Percentiles rank a stretch among this genome's conserved stretches.
Conservation (phyloP, 2,888 invertebrate species). For the Drepanosiphum platanoidis region DNA sequence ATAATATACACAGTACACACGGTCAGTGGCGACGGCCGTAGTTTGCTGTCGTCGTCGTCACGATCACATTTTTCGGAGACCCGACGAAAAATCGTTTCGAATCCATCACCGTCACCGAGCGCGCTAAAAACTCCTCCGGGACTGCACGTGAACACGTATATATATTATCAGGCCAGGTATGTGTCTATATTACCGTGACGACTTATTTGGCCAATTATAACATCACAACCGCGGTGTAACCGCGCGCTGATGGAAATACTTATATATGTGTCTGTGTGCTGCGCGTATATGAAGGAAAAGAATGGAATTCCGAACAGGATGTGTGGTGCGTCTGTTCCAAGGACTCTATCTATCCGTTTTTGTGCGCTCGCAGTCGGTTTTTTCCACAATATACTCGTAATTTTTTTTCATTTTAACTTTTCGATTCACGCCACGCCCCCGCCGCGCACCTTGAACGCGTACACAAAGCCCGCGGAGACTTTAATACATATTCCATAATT, state of each 20-base stretch:
- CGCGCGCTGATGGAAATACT: neutral
- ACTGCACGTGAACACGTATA: neutral
- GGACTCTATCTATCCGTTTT: slow-evolving; percentile 12
- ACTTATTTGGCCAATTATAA: slow-evolving; percentile 19
- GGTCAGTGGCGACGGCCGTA: neutral
- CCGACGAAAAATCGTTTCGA: slow-evolving; percentile 36
- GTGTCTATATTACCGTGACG: slow-evolving; percentile 15
- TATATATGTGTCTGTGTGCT: neutral
- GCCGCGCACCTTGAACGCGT: neutral
- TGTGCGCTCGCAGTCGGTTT: neutral
- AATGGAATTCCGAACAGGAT: slow-evolving; percentile 55
- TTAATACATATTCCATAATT: no score
- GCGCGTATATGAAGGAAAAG: neutral
- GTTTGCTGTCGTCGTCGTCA: slow-evolving; percentile 26
- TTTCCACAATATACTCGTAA: neutral
- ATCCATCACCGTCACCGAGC: slow-evolving; percentile 32
- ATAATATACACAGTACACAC: slow-evolving; percentile 40
- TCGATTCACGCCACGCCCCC: slow-evolving; percentile 36
- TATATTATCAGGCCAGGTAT: no score
- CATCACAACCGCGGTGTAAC: neutral
- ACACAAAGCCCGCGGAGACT: neutral
- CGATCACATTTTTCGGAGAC: slow-evolving; percentile 24
- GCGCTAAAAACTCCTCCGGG: neutral
- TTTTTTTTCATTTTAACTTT: slow-evolving; percentile 31
- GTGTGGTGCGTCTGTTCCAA: slow-evolving; percentile 26